Evolutionary conservation across 2,797 vertebrate genomes (phyloP).

Genomic region (Cirrhinus molitorella): DNA sequence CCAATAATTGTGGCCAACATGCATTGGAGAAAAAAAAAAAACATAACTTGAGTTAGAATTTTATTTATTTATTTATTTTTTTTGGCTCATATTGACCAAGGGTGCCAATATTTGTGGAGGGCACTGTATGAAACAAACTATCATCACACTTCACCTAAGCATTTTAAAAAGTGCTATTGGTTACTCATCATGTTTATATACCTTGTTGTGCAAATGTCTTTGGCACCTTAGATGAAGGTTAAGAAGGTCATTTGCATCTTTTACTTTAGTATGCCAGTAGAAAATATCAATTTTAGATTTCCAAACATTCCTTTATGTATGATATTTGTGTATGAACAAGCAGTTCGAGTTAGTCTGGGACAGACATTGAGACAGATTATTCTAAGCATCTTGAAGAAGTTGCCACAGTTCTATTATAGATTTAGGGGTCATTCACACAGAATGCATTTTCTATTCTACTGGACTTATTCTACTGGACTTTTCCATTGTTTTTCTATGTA

Average conservation of each 20-base stretch:
- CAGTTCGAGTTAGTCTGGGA: background rate
- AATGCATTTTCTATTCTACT: background rate
- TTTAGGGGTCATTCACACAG: background rate
- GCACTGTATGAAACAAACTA: background rate
- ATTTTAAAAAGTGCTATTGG: background rate
- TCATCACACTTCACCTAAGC: background rate
- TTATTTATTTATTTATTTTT: too few species aligned
- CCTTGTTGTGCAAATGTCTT: background rate
- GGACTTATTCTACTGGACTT: too few species aligned
- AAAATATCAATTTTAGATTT: background rate
- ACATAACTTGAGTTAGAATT: too few species aligned
- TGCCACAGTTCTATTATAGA: background rate
- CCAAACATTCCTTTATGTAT: background rate
- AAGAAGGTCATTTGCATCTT: background rate
- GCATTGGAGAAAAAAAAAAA: too few species aligned
- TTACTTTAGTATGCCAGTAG: background rate
- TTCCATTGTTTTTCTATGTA: background rate
- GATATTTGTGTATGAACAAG: background rate
- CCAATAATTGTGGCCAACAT: too few species aligned
- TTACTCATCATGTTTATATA: background rate
- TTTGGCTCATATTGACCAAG: too few species aligned
- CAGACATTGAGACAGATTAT: background rate
- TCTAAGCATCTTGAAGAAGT: background rate
- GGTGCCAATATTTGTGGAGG: too few species aligned
- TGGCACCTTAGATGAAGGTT: background rate